Conservation (phyloP, 2,888 invertebrate genomes). For the Uloborus plumipes region DNA sequence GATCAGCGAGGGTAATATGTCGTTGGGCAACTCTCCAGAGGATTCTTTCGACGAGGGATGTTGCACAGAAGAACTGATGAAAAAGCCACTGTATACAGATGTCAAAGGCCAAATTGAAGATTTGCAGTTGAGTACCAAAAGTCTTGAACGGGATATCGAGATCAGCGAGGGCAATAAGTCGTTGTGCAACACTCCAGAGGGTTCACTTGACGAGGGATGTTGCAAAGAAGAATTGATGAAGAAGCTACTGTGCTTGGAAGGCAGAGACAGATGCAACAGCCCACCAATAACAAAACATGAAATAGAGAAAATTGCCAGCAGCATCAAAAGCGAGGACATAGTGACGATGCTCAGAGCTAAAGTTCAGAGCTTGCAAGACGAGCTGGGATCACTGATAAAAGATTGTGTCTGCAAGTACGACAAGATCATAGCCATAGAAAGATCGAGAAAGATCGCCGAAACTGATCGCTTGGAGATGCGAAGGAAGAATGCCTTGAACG, state of each 20-base stretch:
- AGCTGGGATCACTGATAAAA: constrained; percentile 3
- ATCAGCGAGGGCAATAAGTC: neutral
- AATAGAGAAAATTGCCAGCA: too few species aligned
- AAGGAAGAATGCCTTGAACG: neutral
- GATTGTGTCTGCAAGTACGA: constrained; percentile 30
- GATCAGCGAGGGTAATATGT: too few species aligned
- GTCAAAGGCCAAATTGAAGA: too few species aligned
- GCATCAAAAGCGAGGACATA: neutral
- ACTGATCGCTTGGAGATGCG: neutral
- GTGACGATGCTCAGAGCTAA: neutral
- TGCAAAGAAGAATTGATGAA: neutral
- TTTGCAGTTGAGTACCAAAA: too few species aligned
- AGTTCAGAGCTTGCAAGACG: constrained; percentile 29
- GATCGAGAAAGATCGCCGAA: constrained; percentile 8
- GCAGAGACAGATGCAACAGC: neutral
- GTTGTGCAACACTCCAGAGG: neutral
- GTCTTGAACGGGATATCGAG: neutral
- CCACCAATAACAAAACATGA: too few species aligned
- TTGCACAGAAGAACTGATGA: too few species aligned
- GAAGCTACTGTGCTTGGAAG: neutral
- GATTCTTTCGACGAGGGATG: too few species aligned
- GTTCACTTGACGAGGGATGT: neutral
- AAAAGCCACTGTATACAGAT: too few species aligned
- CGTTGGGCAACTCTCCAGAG: too few species aligned
- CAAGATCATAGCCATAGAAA: neutral